Evolutionary conservation across 2,113 vertebrate genomes (phyloP), one percentile per base, ranked within the genome.

Genomic region (Rhinolophus sinicus): DNA sequence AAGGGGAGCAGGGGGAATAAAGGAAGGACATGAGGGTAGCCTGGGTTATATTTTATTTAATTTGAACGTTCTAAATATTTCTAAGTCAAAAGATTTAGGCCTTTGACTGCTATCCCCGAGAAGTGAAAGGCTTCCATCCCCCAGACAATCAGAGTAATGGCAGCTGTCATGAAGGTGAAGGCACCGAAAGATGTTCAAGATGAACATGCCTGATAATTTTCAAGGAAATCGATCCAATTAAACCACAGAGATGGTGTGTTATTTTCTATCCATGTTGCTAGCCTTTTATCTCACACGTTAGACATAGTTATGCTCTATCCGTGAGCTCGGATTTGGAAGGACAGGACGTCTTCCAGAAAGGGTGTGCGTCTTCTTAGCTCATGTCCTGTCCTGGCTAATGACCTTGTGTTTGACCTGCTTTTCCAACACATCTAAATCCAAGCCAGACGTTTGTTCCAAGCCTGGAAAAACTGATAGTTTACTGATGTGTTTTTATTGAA

Each of bases 1-100:
- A 16, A 2, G 1, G 2, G 6, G 19, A 21, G 22, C 15, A 3
- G 1, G 0, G 26, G 40, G 9, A 15, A 18, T 64, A 33, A 56
- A 47, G 5, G 28, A 89, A 65, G 28, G 82, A 95, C 56, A 30
- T 33, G 78, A 26, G 12, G 64, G 93, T 90, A 65, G 0, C 1
- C 10, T 22, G 11, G 15, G 56, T 40, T 88, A 81, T 62, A 96
- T 73, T 87, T 76, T 67, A 67, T 33, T 94, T 35, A 91, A 94
- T 33, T 96, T 87, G 87, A 88, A 70, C 4, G 0, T 10, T 97
- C 86, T 89, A 50, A 93, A 54, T 91, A 70, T 73, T 88, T 96
- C 92, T 19, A 94, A 94, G 30, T 33, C 24, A 78, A 94, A 54
- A 91, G 85, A 77, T 81, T 96, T 89, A n/a, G 90, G 58, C 47